Percentiles rank a stretch among this genome's conserved stretches.
These are phyloP conservation scores for Stenchaetothrips biformis DNA, from an alignment of 2,888 invertebrate genomes.

Conservation along the genomic window DNA sequence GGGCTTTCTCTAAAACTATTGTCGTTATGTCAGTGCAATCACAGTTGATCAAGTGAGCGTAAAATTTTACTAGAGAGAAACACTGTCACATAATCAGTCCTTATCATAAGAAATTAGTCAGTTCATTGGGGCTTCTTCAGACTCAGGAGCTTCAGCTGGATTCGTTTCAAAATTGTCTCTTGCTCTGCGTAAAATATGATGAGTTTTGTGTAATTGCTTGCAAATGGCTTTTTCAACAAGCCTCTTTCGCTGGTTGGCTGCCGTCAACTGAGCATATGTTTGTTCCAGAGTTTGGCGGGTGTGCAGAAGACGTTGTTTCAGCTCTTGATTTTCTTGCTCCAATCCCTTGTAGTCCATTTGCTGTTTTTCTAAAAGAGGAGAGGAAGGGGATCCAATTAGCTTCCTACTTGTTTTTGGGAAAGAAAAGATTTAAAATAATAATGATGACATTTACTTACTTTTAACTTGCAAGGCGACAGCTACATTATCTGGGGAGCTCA, in stretches of 20 bases:
- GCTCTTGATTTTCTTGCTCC: slow-evolving; percentile 62
- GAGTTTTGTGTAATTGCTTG: slow-evolving; percentile 72
- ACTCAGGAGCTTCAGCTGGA: not conserved
- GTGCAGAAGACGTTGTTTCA: slow-evolving; percentile 64
- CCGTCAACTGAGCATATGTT: slow-evolving; percentile 67
- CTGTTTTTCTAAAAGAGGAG: not conserved
- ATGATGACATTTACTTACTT: not conserved
- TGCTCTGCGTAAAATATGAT: slow-evolving; percentile 68
- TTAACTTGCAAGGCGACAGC: not conserved
- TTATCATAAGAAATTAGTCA: not conserved
- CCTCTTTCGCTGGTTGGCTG: slow-evolving; percentile 73
- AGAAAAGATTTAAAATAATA: slow-evolving; percentile 43
- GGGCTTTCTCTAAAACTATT: not conserved
- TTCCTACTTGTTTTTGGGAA: slow-evolving; percentile 36
- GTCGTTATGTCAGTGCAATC: not conserved
- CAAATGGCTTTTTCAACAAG: slow-evolving; percentile 79
- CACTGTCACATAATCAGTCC: not conserved
- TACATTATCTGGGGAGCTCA: not conserved
- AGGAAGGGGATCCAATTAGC: slow-evolving; percentile 38
- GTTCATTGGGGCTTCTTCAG: not conserved
- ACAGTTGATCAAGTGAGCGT: slow-evolving; percentile 7
- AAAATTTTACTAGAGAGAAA: not conserved
- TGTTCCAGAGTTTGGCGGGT: slow-evolving; percentile 71
- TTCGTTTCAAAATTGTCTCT: slow-evolving; percentile 57
- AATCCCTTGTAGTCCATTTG: slow-evolving; percentile 43